These are phyloP conservation scores for Caenorhabditis sulstoni DNA, from an alignment of 2,888 invertebrate species.

Conservation along the genomic window DNA sequence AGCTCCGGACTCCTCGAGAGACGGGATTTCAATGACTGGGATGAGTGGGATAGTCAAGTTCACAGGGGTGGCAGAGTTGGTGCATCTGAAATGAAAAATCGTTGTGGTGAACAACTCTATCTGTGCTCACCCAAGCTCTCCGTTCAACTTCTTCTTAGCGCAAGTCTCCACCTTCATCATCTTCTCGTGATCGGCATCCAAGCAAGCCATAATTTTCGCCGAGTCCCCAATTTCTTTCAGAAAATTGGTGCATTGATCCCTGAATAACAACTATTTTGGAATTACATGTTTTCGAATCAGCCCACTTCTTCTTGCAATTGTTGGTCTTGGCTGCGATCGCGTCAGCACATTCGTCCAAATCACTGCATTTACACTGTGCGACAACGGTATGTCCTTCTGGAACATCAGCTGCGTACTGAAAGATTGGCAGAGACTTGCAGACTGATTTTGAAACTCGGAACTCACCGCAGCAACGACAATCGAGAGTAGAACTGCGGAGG, in stretches of 20 bases:
- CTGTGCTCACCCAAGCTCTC: conserved; percentile 61
- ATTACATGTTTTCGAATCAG: too few species aligned
- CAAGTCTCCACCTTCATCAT: conserved; percentile 76
- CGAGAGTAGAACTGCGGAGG: conserved; percentile 26
- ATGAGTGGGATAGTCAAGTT: conserved; percentile 79
- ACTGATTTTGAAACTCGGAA: background rate
- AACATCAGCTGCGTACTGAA: conserved; percentile 41
- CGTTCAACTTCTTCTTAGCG: conserved; percentile 74
- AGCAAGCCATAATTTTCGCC: conserved; percentile 74
- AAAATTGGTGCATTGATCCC: conserved; percentile 72
- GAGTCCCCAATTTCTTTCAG: conserved; percentile 75
- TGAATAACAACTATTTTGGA: conserved; percentile 29
- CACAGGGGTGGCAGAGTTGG: conserved; percentile 76
- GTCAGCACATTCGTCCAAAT: conserved; percentile 72
- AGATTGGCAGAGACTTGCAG: background rate
- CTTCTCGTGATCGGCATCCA: conserved; percentile 74
- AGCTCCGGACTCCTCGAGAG: conserved; percentile 55
- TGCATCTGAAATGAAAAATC: conserved; percentile 63
- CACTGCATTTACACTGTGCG: conserved; percentile 74
- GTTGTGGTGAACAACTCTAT: background rate
- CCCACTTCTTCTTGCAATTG: conserved; percentile 73
- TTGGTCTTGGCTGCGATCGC: conserved; percentile 68
- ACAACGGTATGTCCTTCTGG: conserved; percentile 65
- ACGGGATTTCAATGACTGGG: conserved; percentile 74
- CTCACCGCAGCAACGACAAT: conserved; percentile 48